Conservation (phyloP, 2,888 invertebrate species). For the Athripsodes cinereus region DNA sequence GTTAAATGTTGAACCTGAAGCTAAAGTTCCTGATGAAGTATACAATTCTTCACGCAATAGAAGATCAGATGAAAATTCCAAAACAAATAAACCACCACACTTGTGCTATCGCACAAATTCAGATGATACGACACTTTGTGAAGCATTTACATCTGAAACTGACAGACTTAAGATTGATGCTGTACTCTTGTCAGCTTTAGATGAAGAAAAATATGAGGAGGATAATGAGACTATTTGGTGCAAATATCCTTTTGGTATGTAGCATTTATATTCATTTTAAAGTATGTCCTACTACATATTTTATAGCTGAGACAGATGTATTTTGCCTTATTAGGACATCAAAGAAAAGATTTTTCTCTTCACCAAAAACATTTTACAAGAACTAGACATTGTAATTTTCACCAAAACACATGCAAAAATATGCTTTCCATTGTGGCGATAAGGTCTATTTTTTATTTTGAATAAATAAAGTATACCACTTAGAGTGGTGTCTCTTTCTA, state of each 20-base stretch:
- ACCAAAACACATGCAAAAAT: too few relatives aligned
- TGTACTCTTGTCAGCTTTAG: conserved; percentile 46
- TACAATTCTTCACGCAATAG: neutral
- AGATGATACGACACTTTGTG: conserved; percentile 41
- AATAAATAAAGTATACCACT: too few relatives aligned
- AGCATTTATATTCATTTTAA: neutral
- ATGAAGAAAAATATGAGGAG: conserved; percentile 36
- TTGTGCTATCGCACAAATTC: conserved; percentile 45
- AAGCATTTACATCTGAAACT: conserved; percentile 55
- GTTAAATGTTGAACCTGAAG: conserved; percentile 8
- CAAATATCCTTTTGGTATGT: conserved; percentile 56
- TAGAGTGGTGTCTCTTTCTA: too few relatives aligned
- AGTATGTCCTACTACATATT: too few relatives aligned
- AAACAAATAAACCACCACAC: conserved; percentile 45
- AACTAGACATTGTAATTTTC: too few relatives aligned
- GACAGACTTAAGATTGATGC: conserved; percentile 47
- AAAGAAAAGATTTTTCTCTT: too few relatives aligned
- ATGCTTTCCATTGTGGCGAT: too few relatives aligned
- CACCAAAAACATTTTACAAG: too few relatives aligned
- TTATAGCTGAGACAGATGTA: too few relatives aligned
- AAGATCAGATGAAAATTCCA: neutral
- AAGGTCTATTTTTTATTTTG: too few relatives aligned
- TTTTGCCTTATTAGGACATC: too few relatives aligned
- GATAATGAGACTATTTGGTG: conserved; percentile 53
- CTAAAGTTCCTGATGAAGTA: neutral